Conservation (phyloP, 2,113 vertebrate genomes). For the Pterocles gutturalis region DNA sequence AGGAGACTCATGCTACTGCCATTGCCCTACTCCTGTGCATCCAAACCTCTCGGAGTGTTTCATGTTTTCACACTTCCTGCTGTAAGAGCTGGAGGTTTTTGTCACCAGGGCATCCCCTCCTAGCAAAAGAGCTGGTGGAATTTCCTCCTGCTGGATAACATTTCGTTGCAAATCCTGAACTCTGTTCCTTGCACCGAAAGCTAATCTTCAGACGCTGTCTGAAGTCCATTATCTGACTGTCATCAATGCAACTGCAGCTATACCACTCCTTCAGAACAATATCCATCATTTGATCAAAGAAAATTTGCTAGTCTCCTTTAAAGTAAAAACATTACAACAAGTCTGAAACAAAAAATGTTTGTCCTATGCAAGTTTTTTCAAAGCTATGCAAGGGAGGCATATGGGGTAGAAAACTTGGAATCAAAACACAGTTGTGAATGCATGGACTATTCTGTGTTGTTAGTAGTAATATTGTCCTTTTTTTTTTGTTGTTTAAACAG, state of each 20-base stretch:
- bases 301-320: neutral
- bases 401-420: neutral
- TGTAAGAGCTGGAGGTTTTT: neutral
- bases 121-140: neutral
- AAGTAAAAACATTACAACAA: neutral
- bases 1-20: neutral
- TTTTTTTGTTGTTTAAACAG: neutral
- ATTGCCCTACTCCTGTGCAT: neutral
- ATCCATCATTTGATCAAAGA: neutral
- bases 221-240: neutral
- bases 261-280: neutral
- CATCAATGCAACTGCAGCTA: rapidly evolving
- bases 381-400: neutral
- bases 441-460: neutral
- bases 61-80: neutral
- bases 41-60: neutral
- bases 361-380: neutral
- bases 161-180: neutral
- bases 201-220: neutral
- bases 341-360: neutral
- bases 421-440: neutral
- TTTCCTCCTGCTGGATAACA: neutral
- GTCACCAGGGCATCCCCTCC: neutral
- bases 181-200: rapidly evolving
- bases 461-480: neutral